These are phyloP conservation scores for Lasius fuliginosus DNA, from an alignment of 2,888 invertebrate genomes.

Conservation along the genomic window DNA sequence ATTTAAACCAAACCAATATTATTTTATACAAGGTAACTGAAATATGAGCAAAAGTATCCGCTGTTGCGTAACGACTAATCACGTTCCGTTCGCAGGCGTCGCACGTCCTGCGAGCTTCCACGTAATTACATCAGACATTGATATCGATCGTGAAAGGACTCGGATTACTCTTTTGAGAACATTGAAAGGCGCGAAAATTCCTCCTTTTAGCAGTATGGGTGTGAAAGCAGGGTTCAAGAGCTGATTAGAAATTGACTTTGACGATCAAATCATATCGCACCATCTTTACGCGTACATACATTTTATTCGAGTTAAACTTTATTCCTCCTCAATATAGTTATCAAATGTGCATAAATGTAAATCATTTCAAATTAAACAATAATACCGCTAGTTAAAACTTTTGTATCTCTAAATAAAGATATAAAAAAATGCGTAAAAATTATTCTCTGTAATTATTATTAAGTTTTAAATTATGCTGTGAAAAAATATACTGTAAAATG, in stretches of 20 bases:
- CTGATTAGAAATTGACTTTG: slow-evolving; percentile 52
- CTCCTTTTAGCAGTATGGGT: slow-evolving; percentile 40
- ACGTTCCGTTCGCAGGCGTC: slow-evolving; percentile 61
- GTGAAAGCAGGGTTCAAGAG: slow-evolving; percentile 31
- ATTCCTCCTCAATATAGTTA: background rate
- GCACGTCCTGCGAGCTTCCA: slow-evolving; percentile 68
- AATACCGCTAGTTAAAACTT: no score
- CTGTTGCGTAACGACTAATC: slow-evolving; percentile 59
- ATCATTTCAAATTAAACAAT: slow-evolving; percentile 8
- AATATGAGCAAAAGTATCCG: slow-evolving; percentile 44
- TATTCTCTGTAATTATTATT: background rate
- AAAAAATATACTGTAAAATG: background rate
- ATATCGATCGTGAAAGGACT: slow-evolving; percentile 72
- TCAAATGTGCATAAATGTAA: background rate
- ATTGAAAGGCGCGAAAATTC: slow-evolving; percentile 70
- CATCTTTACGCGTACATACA: background rate
- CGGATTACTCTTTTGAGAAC: slow-evolving; percentile 71
- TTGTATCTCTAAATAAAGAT: background rate
- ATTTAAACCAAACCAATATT: slow-evolving; percentile 14
- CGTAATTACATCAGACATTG: slow-evolving; percentile 73
- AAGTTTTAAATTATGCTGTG: background rate
- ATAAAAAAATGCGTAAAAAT: background rate
- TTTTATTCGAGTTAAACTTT: slow-evolving; percentile 15
- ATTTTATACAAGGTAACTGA: slow-evolving; percentile 20
- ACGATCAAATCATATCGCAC: slow-evolving; percentile 9